These are phyloP conservation scores for Arenicola marina DNA, from an alignment of 2,888 invertebrate species.

Conservation along the genomic window DNA sequence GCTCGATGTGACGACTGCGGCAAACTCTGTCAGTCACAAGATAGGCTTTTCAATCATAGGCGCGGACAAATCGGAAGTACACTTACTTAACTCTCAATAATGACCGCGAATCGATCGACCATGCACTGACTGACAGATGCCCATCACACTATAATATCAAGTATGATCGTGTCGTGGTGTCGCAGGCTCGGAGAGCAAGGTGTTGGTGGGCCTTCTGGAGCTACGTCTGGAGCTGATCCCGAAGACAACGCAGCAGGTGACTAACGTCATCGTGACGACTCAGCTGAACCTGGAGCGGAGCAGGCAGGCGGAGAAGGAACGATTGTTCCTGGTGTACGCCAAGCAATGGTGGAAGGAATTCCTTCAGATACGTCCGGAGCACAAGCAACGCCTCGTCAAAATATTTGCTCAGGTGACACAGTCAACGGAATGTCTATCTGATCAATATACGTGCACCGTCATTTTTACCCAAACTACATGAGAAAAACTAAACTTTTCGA, in stretches of 20 bases:
- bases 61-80: too few relatives aligned
- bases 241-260: slow-evolving; percentile 39
- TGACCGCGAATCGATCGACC: too few relatives aligned
- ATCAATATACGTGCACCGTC: too few relatives aligned
- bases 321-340: slow-evolving; percentile 61
- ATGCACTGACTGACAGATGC: too few relatives aligned
- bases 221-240: slow-evolving; percentile 55
- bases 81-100: too few relatives aligned
- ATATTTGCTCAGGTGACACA: slow-evolving; percentile 62
- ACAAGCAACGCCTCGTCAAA: slow-evolving; percentile 59
- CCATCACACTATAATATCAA: too few relatives aligned
- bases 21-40: too few relatives aligned
- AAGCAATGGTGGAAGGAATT: slow-evolving; percentile 63
- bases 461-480: too few relatives aligned
- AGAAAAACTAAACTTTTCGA: too few relatives aligned
- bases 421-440: not conserved
- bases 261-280: slow-evolving; percentile 48
- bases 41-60: too few relatives aligned
- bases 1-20: too few relatives aligned
- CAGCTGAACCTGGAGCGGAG: slow-evolving; percentile 48
- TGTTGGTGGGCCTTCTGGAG: slow-evolving; percentile 58
- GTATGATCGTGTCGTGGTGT: too few relatives aligned
- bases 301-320: slow-evolving; percentile 56
- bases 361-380: slow-evolving; percentile 53
- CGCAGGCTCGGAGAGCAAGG: slow-evolving; percentile 53